These are phyloP conservation scores for Quadroppia sp. DNA, from an alignment of 2,888 invertebrate species.

Conservation along the genomic window DNA sequence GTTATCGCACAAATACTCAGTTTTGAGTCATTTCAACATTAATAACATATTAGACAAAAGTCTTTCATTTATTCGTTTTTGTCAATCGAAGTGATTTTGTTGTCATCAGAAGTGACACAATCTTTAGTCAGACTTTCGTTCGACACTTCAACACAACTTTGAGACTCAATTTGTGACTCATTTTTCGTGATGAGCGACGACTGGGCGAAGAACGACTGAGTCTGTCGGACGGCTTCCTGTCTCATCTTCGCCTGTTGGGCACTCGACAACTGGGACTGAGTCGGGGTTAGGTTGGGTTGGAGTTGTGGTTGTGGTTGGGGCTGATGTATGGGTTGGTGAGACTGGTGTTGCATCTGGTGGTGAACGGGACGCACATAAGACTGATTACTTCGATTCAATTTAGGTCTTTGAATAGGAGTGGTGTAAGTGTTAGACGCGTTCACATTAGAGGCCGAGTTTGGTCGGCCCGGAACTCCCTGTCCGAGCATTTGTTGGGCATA, in stretches of 20 bases:
- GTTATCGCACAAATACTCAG: conserved; percentile 2
- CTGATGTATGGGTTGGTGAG: background rate
- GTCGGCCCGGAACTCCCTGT: conserved; percentile 42
- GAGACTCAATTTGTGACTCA: conserved; percentile 19
- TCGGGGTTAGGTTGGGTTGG: background rate
- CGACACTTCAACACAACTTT: conserved; percentile 15
- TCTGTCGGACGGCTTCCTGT: conserved; percentile 49
- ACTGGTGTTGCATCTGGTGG: conserved; percentile 19
- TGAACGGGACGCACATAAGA: conserved; percentile 3
- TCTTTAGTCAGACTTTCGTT: background rate
- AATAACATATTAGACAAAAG: background rate
- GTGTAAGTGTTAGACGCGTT: conserved; percentile 45
- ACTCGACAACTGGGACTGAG: conserved; percentile 45
- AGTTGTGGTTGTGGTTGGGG: background rate
- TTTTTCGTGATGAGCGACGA: conserved; percentile 9
- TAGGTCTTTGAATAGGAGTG: conserved; percentile 47
- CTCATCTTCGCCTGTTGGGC: conserved; percentile 49
- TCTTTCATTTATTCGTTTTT: conserved; percentile 3
- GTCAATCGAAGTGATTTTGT: conserved; percentile 10
- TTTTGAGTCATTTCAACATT: background rate
- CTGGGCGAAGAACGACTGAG: conserved; percentile 48
- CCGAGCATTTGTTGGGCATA: conserved; percentile 43
- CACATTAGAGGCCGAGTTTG: conserved; percentile 43
- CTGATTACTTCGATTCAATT: conserved; percentile 25
- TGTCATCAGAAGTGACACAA: background rate